phyloP scores from a whole-genome alignment of 1,140 invertebrate genomes.

The Drosophila santomea region DNA sequence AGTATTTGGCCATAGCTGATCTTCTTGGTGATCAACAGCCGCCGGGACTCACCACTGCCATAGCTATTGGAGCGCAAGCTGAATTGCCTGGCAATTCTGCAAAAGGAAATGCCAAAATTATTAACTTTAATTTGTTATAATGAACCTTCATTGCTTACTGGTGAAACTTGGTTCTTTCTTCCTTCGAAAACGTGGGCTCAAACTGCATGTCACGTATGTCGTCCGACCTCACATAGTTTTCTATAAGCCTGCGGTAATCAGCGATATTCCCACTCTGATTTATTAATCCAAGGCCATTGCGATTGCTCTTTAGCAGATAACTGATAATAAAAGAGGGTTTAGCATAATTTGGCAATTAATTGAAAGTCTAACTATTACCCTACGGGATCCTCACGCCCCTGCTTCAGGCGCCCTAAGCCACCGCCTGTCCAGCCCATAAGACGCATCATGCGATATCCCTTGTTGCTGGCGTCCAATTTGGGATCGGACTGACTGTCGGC shows the following conservation, averaged over 20 bases:
- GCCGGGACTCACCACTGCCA: conserved; percentile 85
- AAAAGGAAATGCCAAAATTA: not conserved
- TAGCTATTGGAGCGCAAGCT: conserved; percentile 87
- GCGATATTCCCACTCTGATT: conserved; percentile 31
- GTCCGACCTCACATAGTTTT: conserved; percentile 86
- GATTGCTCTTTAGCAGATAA: conserved; percentile 76
- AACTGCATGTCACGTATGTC: conserved; percentile 88
- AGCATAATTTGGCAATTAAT: not conserved
- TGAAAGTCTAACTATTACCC: conserved; percentile 79
- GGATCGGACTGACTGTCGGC: conserved; percentile 53
- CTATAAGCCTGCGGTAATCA: conserved; percentile 51
- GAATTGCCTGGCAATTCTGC: conserved; percentile 77
- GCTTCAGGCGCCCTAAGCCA: conserved; percentile 89
- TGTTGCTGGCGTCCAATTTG: conserved; percentile 85
- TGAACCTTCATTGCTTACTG: conserved; percentile 81
- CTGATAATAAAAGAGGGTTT: conserved; percentile 22
- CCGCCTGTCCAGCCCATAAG: conserved; percentile 93
- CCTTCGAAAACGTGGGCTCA: conserved; percentile 89
- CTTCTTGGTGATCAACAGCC: conserved; percentile 85
- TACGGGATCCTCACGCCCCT: conserved; percentile 89
- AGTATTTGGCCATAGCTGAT: conserved; percentile 56
- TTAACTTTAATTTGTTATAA: not conserved
- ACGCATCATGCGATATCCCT: conserved; percentile 90
- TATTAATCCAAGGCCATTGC: conserved; percentile 63
- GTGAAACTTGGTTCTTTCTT: conserved; percentile 90